Percentiles rank a stretch among this genome's conserved stretches.
These are phyloP conservation scores for Hippoglossus stenolepis DNA, from an alignment of 2,113 vertebrate species.

Conservation along the genomic window DNA sequence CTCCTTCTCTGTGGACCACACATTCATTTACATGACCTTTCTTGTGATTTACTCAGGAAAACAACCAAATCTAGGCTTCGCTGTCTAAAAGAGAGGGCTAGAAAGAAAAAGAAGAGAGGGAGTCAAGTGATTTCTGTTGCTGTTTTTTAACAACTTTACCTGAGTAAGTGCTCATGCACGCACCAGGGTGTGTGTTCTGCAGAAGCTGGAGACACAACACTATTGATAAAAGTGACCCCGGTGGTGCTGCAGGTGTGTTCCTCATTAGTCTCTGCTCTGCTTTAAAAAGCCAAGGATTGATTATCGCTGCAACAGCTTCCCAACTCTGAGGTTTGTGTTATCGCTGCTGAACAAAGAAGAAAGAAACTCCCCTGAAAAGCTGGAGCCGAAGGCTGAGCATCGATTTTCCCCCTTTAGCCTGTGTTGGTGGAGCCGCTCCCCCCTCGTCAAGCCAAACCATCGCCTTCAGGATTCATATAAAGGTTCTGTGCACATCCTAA, in stretches of 20 bases:
- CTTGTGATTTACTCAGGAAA: background rate
- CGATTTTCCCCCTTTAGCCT: slow-evolving; percentile 17
- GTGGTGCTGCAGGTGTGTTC: slow-evolving; percentile 36
- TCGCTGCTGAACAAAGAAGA: background rate
- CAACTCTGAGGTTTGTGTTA: slow-evolving; percentile 20
- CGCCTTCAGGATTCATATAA: slow-evolving; percentile 6
- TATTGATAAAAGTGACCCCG: slow-evolving; percentile 51
- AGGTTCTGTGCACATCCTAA: background rate
- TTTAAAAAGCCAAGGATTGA: slow-evolving; percentile 44
- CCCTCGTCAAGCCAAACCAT: background rate
- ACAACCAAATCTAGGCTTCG: too few relatives aligned
- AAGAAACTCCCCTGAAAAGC: slow-evolving; percentile 10
- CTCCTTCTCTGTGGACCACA: background rate
- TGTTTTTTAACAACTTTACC: background rate
- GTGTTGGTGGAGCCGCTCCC: slow-evolving; percentile 7
- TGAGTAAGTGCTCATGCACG: slow-evolving; percentile 1
- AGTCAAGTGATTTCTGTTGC: slow-evolving; percentile 4
- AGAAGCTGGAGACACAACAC: slow-evolving; percentile 1
- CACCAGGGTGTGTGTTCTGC: slow-evolving; percentile 5
- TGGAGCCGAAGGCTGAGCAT: slow-evolving; percentile 20
- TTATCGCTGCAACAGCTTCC: slow-evolving; percentile 38
- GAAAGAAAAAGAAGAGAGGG: background rate
- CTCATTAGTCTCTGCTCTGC: slow-evolving; percentile 52
- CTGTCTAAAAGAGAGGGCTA: background rate
- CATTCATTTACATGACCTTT: background rate